Base-by-base conservation (phyloP, 2,113 vertebrate genomes). In the Hiodon tergisus region DNA sequence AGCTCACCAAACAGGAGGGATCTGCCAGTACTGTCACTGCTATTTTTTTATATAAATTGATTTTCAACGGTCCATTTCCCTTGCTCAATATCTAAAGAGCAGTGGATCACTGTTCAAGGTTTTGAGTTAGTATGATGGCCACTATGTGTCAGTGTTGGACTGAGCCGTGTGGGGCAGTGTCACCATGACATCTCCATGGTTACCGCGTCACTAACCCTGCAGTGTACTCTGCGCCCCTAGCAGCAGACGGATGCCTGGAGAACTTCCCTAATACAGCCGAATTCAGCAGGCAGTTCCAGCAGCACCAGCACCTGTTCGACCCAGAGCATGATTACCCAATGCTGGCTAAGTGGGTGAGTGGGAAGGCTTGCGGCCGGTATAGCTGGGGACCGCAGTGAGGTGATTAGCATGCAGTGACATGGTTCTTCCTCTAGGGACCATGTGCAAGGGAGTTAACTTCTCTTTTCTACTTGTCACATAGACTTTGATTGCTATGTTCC, bases 241-340 rank as follows among this genome's bases (percentile, higher is more conserved):
- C 81, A 77, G 89, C 88, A 76, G 94, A 98, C 58, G 95, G 95
- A 48, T 99, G 97, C 82, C 85, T 99, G 81, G 96, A 97, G 87
- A 94, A 97, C 31, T 93, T 93, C 31, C 96, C 96, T 0, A 96
- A 99, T 88, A 98, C 96, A 4, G 97, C 96, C 0, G 93, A 96
- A 85, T 98, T 98, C 89, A 99, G 96, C 87, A 92, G 90, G 84
- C 94, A 98, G 82, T 99, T 96, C 82, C 97, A 99, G 77, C 91
- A 96, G 80, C 95, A 98, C 80, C 95, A 98, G 80, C 95, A 97
- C 75, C 93, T 97, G 53, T 99, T 94, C 77, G 95, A 98, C 83
- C 94, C 95, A 0, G 96, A 96, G 81, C 95, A 97, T n/a, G 92
- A 98, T 86, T 98, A 98, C 73, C 93, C 95, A 5, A 91, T 89